Evolutionary conservation across 2,797 vertebrate species (phyloP).

Genomic region (Myotis findleyi): DNA sequence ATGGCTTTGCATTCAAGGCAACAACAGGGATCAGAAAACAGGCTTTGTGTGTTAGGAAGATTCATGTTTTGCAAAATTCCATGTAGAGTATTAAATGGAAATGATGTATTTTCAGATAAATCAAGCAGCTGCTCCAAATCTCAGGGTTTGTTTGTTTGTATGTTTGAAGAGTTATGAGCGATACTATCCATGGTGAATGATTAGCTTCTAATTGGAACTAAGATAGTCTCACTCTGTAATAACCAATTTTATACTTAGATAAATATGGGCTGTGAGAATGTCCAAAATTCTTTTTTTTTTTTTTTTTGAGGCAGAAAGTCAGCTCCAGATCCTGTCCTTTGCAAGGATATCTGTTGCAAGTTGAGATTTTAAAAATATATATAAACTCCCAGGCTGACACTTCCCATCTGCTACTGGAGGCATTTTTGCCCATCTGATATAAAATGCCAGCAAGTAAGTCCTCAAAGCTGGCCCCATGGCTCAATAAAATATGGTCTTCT

Average conservation of each 20-base stretch:
- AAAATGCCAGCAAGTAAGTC: conserved; percentile 79
- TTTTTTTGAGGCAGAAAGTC: conserved; percentile 62
- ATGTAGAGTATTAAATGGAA: background rate
- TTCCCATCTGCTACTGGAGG: conserved; percentile 82
- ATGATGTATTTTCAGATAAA: conserved; percentile 36
- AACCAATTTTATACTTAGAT: background rate
- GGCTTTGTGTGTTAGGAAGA: background rate
- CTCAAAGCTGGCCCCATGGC: conserved; percentile 70
- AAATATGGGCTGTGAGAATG: background rate
- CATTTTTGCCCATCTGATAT: conserved; percentile 84
- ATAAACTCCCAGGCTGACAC: conserved; percentile 77
- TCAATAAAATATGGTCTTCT: conserved; percentile 83
- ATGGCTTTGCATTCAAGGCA: background rate
- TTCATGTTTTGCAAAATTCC: background rate
- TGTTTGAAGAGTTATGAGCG: background rate
- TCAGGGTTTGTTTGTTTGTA: background rate
- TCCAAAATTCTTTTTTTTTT: conserved; percentile 58
- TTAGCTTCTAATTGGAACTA: background rate
- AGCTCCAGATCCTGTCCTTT: conserved; percentile 71
- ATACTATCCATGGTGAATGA: background rate
- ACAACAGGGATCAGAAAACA: background rate
- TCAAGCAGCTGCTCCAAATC: background rate
- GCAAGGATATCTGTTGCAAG: conserved; percentile 58
- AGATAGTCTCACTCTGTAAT: background rate
- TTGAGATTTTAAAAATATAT: conserved; percentile 55